Conservation (phyloP, 2,113 vertebrate genomes). For the Anarrhichthys ocellatus region DNA sequence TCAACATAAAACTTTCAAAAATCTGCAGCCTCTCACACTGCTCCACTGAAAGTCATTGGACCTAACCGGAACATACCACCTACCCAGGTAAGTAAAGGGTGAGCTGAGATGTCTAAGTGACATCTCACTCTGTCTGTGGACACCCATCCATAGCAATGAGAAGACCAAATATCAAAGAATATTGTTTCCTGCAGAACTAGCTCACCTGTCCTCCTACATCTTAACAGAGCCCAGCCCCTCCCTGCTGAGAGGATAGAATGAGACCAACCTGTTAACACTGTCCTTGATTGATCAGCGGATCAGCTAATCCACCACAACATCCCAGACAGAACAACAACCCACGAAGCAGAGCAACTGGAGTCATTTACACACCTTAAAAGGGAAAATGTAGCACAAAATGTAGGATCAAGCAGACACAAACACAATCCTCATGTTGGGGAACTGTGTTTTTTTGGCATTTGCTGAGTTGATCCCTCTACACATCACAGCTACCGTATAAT, state of each 20-base stretch:
- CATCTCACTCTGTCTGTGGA: not conserved
- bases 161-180: not conserved
- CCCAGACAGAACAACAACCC: not conserved
- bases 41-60: too few relatives aligned
- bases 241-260: not conserved
- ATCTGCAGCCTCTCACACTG: too few relatives aligned
- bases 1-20: too few relatives aligned
- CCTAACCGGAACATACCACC: not conserved
- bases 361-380: not conserved
- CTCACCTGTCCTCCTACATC: not conserved
- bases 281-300: not conserved
- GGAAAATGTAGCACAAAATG: too few relatives aligned
- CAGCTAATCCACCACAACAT: not conserved
- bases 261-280: not conserved
- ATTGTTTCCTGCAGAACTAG: not conserved
- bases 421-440: not conserved
- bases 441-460: not conserved
- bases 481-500: not conserved
- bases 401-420: not conserved
- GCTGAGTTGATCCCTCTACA: not conserved
- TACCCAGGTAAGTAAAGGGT: not conserved
- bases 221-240: not conserved
- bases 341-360: not conserved
- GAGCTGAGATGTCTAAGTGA: not conserved
- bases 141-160: not conserved